Conservation (phyloP, 1,140 invertebrate species). For the Cryptotermes secundus region DNA sequence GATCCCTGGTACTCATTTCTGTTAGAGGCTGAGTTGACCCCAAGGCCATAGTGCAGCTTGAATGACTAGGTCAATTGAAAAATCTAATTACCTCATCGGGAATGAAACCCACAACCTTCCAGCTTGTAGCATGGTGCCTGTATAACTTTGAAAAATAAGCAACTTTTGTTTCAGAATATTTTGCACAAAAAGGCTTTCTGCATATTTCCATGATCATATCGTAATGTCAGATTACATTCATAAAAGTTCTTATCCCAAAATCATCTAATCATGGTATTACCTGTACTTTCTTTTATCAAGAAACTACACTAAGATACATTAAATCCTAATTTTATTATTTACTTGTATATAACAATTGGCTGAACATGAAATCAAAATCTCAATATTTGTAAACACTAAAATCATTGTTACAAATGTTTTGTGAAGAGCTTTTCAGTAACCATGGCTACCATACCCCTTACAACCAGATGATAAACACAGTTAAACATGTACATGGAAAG, state of each 20-base stretch:
- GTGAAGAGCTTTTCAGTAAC: not conserved
- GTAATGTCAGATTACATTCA: not conserved
- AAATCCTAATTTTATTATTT: conserved; percentile 5
- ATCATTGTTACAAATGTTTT: not conserved
- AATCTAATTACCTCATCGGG: no score
- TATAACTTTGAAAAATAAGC: no score
- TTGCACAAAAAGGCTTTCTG: not conserved
- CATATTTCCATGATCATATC: not conserved
- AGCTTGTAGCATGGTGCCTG: no score
- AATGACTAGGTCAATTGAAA: no score
- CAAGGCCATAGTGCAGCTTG: no score
- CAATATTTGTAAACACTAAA: not conserved
- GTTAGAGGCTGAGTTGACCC: no score
- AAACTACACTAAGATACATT: not conserved
- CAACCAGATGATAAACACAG: no score
- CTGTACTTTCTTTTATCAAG: not conserved
- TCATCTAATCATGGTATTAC: not conserved
- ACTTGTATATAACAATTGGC: not conserved
- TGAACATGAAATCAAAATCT: not conserved
- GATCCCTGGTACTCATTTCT: no score
- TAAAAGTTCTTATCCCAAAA: not conserved
- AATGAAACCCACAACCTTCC: no score
- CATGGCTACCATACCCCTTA: not conserved
- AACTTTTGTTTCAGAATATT: no score
- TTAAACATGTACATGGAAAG: no score